Base-by-base conservation (phyloP, 2,113 vertebrate species). In the Crotophaga sulcirostris region DNA sequence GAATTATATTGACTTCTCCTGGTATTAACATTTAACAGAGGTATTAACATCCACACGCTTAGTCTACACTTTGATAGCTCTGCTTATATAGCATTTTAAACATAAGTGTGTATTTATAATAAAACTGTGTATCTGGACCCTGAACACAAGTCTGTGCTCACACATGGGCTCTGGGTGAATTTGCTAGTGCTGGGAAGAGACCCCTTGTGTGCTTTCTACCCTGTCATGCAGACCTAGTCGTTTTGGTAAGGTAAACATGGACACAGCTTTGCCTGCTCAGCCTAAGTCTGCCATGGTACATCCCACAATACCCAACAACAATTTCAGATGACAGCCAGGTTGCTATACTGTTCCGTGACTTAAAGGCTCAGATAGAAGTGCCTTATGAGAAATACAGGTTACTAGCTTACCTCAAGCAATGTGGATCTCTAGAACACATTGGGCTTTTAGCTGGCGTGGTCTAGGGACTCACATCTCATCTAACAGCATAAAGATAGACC, bases 161-260 rank as follows among this genome's bases (percentile, higher is more conserved):
- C 17, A 24, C 9, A 8, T 5, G 26, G 47, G 69, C 23, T 54
- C 64, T 38, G 19, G 13, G 28, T 62, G 19, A 77, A 28, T 23
- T 42, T 69, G 10, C 19, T 34, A 26, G 28, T 14, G 10, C 2
- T 55, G 18, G 28, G n/a, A 89, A 70, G 51, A 64, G 51, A 51
- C 6, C 13, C 10, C 10, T 24, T 20, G 12, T 24, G 42, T n/a
- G 23, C 36, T 29, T 78, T 17, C 34, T 7, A 33, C 23, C 11
- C 38, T 33, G 23, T 42, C 38, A 59, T 1, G 0, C 23, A 64
- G 49, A 7, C 38, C 33, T 54, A 2, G 3, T 25, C 25, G 38
- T 3, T 4, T 44, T 34, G n/a, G 26, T 31, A 59, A 66, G 20
- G 34, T 62, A 28, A 69, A 54, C 31, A 18, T 8, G n/a, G 11